phyloP scores from a whole-genome alignment of 2,888 invertebrate genomes.

The Cylloceria caligata region DNA sequence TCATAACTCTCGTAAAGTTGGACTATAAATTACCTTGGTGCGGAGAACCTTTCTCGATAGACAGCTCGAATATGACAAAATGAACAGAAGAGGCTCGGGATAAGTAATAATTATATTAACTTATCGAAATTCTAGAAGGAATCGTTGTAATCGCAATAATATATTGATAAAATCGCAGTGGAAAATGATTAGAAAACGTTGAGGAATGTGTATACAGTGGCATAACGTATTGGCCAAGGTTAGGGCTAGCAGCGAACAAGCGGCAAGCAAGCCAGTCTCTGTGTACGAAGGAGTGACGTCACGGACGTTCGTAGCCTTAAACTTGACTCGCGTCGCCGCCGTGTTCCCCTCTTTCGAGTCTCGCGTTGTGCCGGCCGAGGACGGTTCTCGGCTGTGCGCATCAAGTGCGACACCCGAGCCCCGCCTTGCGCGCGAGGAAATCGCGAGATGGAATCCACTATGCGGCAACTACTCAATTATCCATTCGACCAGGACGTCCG shows the following conservation, averaged over 20 bases:
- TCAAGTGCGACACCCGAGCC: slow-evolving; percentile 6
- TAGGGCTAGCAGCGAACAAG: slow-evolving; percentile 71
- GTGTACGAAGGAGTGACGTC: slow-evolving; percentile 76
- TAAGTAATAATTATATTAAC: too few species aligned
- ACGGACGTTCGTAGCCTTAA: slow-evolving; percentile 82
- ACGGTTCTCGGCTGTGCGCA: neutral
- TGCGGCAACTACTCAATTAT: slow-evolving; percentile 46
- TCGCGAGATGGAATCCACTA: slow-evolving; percentile 44
- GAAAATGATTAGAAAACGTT: slow-evolving; percentile 32
- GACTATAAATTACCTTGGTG: slow-evolving; percentile 47
- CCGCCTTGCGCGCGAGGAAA: slow-evolving; percentile 26
- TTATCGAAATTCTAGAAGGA: too few species aligned
- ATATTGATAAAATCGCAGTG: neutral
- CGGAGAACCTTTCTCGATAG: neutral
- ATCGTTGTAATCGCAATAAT: neutral
- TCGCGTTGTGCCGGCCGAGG: slow-evolving; percentile 37
- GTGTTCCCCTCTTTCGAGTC: slow-evolving; percentile 31
- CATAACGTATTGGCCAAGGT: slow-evolving; percentile 79
- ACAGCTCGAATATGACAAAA: too few species aligned
- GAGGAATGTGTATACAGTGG: slow-evolving; percentile 71
- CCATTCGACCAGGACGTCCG: slow-evolving; percentile 32
- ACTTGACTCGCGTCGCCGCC: slow-evolving; percentile 75
- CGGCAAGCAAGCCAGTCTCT: slow-evolving; percentile 23
- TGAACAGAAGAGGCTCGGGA: too few species aligned
- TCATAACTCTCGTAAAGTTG: slow-evolving; percentile 52